These are phyloP conservation scores for Epiblema foenella DNA, from an alignment of 2,888 invertebrate genomes.

Conservation along the genomic window DNA sequence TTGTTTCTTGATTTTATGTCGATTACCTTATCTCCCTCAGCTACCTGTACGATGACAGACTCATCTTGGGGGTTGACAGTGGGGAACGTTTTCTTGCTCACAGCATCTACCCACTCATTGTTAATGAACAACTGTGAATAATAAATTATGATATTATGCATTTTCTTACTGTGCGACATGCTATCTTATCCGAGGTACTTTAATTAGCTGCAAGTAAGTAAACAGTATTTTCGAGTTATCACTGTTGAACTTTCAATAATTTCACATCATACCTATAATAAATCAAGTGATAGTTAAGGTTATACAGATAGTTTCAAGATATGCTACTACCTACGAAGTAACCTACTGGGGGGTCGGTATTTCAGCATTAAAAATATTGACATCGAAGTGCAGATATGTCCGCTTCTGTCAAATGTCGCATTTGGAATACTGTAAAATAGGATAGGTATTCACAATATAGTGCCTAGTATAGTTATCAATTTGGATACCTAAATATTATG, in stretches of 20 bases:
- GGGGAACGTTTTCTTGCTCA: conserved; percentile 93
- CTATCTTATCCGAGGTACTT: neutral
- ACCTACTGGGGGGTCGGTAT: no score
- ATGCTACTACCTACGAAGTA: neutral
- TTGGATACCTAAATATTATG: no score
- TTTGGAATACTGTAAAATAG: no score
- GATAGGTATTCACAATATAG: no score
- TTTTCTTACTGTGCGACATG: neutral
- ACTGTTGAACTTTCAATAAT: neutral
- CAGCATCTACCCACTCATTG: conserved; percentile 92
- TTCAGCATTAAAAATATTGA: no score
- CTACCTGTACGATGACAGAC: conserved; percentile 89
- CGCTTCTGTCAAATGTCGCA: no score
- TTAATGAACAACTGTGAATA: conserved; percentile 90
- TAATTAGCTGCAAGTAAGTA: neutral
- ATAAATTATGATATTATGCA: neutral
- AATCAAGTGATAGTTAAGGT: neutral
- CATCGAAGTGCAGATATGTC: no score
- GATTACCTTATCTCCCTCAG: conserved; percentile 93
- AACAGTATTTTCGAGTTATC: neutral
- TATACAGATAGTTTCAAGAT: neutral
- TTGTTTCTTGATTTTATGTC: neutral
- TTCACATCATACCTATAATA: neutral
- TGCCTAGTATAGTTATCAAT: no score
- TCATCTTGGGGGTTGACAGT: conserved; percentile 94